Conservation (phyloP, 2,113 vertebrate species). For the Melanostigma gelatinosum region DNA sequence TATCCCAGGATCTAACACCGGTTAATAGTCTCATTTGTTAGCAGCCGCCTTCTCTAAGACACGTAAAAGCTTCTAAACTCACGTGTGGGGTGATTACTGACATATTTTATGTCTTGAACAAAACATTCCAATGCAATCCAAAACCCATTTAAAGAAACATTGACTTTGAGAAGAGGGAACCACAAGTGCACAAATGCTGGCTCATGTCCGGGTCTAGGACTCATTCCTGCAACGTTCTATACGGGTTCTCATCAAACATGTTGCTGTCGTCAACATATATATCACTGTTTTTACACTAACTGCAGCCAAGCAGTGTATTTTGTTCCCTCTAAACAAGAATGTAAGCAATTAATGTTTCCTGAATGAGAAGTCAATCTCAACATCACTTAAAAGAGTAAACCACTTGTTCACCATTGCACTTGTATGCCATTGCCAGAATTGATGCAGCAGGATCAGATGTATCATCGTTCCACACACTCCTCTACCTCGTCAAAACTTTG, state of each 20-base stretch:
- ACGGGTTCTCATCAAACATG: neutral
- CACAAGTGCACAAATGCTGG: neutral
- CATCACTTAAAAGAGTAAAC: neutral
- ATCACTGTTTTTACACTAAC: neutral
- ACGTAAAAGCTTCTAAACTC: no score
- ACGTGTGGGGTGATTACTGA: neutral
- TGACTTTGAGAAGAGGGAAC: neutral
- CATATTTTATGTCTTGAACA: neutral
- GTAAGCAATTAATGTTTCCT: neutral
- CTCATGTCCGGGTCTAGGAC: neutral
- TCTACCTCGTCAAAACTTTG: neutral
- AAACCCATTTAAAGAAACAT: neutral
- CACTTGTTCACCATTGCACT: neutral
- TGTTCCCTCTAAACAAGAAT: neutral
- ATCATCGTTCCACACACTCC: neutral
- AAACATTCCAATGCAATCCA: neutral
- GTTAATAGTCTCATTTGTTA: no score
- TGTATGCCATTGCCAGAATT: neutral
- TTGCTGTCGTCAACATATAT: neutral
- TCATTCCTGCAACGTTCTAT: neutral
- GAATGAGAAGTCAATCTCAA: slow-evolving; percentile 4
- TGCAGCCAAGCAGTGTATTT: neutral
- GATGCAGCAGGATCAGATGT: neutral
- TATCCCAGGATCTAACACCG: no score
- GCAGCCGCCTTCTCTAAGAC: no score